Evolutionary conservation across 1,140 invertebrate genomes (phyloP).

Genomic region (Meloidogyne floridensis): DNA sequence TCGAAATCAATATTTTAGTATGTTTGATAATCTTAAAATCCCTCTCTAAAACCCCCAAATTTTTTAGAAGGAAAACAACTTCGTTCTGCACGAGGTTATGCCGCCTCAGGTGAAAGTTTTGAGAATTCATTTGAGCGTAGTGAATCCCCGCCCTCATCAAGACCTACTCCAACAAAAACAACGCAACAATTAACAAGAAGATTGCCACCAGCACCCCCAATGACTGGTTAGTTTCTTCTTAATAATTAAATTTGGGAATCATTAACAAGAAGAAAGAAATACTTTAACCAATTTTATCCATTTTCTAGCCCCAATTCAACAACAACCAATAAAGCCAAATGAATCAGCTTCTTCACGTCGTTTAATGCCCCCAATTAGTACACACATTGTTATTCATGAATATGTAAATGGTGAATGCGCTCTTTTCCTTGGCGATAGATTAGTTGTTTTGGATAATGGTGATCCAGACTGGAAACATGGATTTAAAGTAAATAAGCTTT

Average conservation of each 20-base stretch:
- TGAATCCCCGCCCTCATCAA: conserved; percentile 37
- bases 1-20: conserved; percentile 27
- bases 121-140: conserved; percentile 48
- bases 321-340: background rate
- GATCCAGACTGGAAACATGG: conserved; percentile 65
- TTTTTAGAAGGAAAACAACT: conserved; percentile 46
- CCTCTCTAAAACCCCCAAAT: background rate
- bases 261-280: background rate
- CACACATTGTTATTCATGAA: conserved; percentile 62
- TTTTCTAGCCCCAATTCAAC: conserved; percentile 16
- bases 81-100: conserved; percentile 43
- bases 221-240: background rate
- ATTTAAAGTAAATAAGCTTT: conserved; percentile 44
- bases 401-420: conserved; percentile 43
- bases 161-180: background rate
- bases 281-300: background rate
- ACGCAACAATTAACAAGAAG: background rate
- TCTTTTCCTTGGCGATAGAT: conserved; percentile 56
- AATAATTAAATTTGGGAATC: background rate
- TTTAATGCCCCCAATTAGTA: conserved; percentile 13
- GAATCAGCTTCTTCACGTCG: background rate
- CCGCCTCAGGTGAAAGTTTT: conserved; percentile 41
- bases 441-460: conserved; percentile 62
- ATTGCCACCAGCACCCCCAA: background rate
- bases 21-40: background rate